Conservation (phyloP, 1,140 invertebrate genomes). For the Pemphigus obesinymphae region DNA sequence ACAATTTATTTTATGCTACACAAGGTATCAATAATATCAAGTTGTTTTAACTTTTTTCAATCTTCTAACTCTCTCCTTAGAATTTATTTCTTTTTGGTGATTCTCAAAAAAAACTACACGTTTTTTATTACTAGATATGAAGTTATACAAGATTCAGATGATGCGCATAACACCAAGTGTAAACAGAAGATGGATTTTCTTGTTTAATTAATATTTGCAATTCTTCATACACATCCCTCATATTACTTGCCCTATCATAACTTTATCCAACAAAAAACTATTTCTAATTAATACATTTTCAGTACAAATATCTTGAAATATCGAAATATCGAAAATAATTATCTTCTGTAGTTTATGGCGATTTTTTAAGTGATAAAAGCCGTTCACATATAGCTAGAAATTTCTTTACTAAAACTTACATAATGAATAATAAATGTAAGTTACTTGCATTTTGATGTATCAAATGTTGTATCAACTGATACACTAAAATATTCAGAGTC, state of each 20-base stretch:
- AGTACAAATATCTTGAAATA: not conserved
- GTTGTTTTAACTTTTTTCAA: not conserved
- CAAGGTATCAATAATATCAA: not conserved
- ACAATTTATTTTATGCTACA: not conserved
- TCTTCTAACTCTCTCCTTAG: not conserved
- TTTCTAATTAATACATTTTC: not conserved
- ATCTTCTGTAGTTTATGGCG: not conserved
- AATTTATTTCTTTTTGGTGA: not conserved
- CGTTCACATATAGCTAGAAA: not conserved
- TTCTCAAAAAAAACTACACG: not conserved
- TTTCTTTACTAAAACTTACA: not conserved
- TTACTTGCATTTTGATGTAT: not conserved
- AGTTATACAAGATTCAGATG: not conserved
- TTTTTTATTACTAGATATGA: not conserved
- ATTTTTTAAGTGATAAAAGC: not conserved
- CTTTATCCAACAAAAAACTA: not conserved
- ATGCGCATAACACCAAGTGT: not conserved
- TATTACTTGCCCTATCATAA: not conserved
- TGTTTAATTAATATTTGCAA: not conserved
- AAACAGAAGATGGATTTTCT: not conserved
- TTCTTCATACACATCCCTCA: not conserved
- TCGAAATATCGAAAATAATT: not conserved
- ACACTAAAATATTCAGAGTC: not conserved
- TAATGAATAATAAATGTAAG: not conserved
- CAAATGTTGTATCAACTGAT: slow-evolving; percentile 4